A percentile compares a stretch with the other conserved stretches of the same genome.
Evolutionary conservation across 2,888 invertebrate genomes (phyloP).

Genomic region (Diaprepes abbreviatus): DNA sequence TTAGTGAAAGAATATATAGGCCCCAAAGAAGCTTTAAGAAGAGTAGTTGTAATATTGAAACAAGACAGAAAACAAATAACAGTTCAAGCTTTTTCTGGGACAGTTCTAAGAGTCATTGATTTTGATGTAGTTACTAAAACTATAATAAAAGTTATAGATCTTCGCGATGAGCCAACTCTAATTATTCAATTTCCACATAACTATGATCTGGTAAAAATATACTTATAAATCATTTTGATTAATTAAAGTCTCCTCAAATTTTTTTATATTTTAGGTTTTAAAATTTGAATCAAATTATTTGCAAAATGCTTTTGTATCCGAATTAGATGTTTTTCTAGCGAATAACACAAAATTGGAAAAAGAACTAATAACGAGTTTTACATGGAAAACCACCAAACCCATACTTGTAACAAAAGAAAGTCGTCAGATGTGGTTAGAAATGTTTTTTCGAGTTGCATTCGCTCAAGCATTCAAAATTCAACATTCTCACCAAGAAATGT

Average conservation of each 20-base stretch:
- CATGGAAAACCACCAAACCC: constrained; percentile 60
- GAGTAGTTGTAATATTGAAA: constrained; percentile 65
- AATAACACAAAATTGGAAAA: constrained; percentile 56
- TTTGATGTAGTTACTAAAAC: constrained; percentile 52
- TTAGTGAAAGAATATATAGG: constrained; percentile 65
- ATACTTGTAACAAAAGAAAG: constrained; percentile 67
- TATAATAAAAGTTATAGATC: constrained; percentile 61
- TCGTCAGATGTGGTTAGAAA: constrained; percentile 69
- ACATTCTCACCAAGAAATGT: constrained; percentile 65
- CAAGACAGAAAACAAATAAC: constrained; percentile 62
- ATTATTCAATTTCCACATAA: constrained; percentile 68
- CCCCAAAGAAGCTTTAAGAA: constrained; percentile 60
- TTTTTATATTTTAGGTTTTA: constrained; percentile 64
- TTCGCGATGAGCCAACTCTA: constrained; percentile 64
- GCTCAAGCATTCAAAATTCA: constrained; percentile 69
- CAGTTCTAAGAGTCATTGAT: constrained; percentile 67
- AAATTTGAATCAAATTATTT: constrained; percentile 67
- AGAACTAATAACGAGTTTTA: constrained; percentile 56
- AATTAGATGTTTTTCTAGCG: constrained; percentile 64
- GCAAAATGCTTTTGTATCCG: constrained; percentile 63
- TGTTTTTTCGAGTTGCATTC: constrained; percentile 71
- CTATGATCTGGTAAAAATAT: constrained; percentile 69
- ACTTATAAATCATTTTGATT: constrained; percentile 11
- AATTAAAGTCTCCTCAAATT: background rate
- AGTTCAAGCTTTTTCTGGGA: constrained; percentile 65